phyloP scores from a whole-genome alignment of 2,797 vertebrate genomes.

The Botia almorhae region DNA sequence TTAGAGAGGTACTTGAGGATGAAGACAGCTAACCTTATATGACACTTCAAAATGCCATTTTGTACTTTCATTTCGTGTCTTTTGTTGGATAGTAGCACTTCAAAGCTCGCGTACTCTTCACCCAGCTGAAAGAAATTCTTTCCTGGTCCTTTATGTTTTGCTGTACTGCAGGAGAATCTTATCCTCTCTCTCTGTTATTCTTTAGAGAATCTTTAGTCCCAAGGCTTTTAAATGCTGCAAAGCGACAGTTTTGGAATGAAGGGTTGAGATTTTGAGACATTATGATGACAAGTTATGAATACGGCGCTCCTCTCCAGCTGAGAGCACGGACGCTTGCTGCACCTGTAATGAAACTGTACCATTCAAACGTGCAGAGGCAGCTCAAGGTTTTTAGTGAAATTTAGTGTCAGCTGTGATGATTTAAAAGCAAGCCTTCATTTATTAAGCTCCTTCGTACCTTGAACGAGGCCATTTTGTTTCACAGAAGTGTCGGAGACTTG shows the following conservation, averaged over 20 bases:
- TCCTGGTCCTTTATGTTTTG: not conserved
- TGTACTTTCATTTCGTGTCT: not conserved
- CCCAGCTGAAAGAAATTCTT: not conserved
- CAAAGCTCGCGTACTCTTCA: not conserved
- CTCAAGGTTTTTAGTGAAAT: slow-evolving; percentile 30
- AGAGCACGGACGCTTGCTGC: slow-evolving; percentile 10
- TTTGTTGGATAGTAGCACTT: not conserved
- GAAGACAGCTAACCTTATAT: not conserved
- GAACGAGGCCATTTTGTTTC: slow-evolving; percentile 16
- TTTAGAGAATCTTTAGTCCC: not conserved
- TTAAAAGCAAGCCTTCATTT: slow-evolving; percentile 28
- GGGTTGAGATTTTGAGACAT: slow-evolving; percentile 16
- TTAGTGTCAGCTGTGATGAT: slow-evolving; percentile 24
- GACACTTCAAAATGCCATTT: not conserved
- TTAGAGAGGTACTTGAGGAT: not conserved
- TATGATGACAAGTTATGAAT: slow-evolving; percentile 20
- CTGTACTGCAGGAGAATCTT: not conserved
- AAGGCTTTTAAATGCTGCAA: slow-evolving; percentile 3
- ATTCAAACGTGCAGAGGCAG: slow-evolving; percentile 19
- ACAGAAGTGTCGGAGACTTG: not conserved
- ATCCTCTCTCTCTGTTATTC: not conserved
- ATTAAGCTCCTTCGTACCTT: slow-evolving; percentile 16
- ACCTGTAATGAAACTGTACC: slow-evolving; percentile 25
- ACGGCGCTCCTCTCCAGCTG: not conserved
- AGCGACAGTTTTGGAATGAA: slow-evolving; percentile 16